Base-by-base conservation (phyloP, 2,113 vertebrate species). In the Limnothrissa miodon region DNA sequence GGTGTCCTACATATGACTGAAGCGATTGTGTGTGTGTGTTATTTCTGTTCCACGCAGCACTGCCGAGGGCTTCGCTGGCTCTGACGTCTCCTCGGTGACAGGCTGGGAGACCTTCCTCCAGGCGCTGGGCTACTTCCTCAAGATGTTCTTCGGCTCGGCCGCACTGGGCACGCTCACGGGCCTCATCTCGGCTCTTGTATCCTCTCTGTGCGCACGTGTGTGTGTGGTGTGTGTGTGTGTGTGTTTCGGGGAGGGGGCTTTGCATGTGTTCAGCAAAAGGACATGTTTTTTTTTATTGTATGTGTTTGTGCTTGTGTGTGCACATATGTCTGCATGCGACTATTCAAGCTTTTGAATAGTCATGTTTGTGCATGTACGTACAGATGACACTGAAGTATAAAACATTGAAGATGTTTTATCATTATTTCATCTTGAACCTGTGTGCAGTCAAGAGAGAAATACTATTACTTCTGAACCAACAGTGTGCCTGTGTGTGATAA, bases 141-240 rank as follows among this genome's bases (percentile, higher is more conserved):
- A 99, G 90, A 99, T 99, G 98, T 99, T 99, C 91, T 99, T 99
- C 36, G 98, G 98, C 83, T 99, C 98, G 1, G 96, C 98, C 19
- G 98, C 97, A 0, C 95, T 99, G 39, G 98, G 98, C 90, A 99
- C 97, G 0, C 96, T 99, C 85, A 99, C 97, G 1, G 98, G 98
- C 88, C 96, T 99, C 88, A 99, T 99, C 94, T 99, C 98, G 56
- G 96, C 98, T 86, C 85, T 99, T 88, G 98, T 99, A 99, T 99
- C 97, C 97, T 94, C 17, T 83, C 6, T 17, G 66, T 53, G 33
- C 48, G 51, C 39, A 8, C 70, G 25, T 23, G 70, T 78, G 39
- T 25, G 36, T 74, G 59, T 39, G 15, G 25, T 66, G 23, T 13
- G n/a, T 51, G 2, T 33, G 4, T 78, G 51, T 11, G 42, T 39